These are phyloP conservation scores for Orchesellides sinensis DNA, from an alignment of 2,888 invertebrate genomes.

Conservation along the genomic window DNA sequence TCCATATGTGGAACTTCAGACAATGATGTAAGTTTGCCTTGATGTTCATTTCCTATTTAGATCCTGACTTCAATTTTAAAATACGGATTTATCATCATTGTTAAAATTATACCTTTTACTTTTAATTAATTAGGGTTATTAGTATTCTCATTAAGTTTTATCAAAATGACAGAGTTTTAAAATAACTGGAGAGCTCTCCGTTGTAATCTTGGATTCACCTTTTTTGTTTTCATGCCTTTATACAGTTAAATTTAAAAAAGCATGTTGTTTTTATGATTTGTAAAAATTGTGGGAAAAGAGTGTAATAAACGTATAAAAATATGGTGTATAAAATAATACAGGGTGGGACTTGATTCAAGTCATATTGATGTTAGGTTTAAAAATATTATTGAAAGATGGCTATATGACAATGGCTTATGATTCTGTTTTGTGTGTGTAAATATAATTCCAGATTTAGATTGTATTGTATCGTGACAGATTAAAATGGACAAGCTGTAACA, in stretches of 20 bases:
- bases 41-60: not conserved
- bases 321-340: not conserved
- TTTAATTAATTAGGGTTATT: conserved; percentile 77
- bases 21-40: conserved; percentile 90
- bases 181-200: not conserved
- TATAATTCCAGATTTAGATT: not conserved
- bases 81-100: not conserved
- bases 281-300: too few relatives aligned
- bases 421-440: not conserved
- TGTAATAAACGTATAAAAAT: not conserved
- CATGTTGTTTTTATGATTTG: too few relatives aligned
- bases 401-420: too few relatives aligned
- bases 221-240: not conserved
- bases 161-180: not conserved
- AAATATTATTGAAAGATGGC: too few relatives aligned
- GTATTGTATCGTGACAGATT: not conserved
- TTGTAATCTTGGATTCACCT: not conserved
- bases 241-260: not conserved
- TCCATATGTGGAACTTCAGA: conserved; percentile 99
- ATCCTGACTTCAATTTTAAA: not conserved
- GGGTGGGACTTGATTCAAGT: not conserved
- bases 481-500: not conserved
- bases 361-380: not conserved
- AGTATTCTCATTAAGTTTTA: not conserved
- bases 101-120: conserved; percentile 41